A percentile compares a stretch with the other conserved stretches of the same genome.
Evolutionary conservation across 2,113 vertebrate genomes (phyloP).

Genomic region (Pelobates fuscus): DNA sequence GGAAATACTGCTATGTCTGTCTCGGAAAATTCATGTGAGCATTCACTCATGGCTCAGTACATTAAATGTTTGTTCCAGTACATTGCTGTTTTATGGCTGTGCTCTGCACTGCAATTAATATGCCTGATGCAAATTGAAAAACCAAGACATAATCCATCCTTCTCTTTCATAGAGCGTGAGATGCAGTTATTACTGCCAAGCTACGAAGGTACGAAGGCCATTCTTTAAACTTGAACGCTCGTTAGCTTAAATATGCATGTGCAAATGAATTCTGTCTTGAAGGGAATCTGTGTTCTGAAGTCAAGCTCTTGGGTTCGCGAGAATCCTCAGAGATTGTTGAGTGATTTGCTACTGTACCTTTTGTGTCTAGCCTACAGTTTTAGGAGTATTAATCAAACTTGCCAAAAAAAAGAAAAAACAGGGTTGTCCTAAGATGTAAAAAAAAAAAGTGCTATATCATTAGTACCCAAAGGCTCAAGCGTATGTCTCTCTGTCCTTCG

Average conservation of each 20-base stretch:
- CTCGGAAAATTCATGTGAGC: slow-evolving; percentile 44
- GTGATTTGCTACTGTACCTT: background rate
- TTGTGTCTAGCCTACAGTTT: background rate
- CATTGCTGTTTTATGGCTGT: slow-evolving; percentile 46
- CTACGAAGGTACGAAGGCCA: slow-evolving; percentile 11
- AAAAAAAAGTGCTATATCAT: too few species aligned
- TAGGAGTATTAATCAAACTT: background rate
- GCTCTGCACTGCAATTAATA: slow-evolving; percentile 47
- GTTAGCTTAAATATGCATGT: slow-evolving; percentile 37
- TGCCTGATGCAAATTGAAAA: slow-evolving; percentile 48
- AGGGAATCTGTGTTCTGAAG: background rate
- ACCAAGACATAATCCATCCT: slow-evolving; percentile 37
- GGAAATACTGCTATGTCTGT: slow-evolving; percentile 25
- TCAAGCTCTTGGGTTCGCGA: background rate
- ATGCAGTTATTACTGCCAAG: slow-evolving; percentile 41
- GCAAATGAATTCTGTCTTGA: slow-evolving; percentile 21
- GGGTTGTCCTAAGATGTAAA: background rate
- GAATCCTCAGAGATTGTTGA: background rate
- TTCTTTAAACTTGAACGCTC: slow-evolving; percentile 36
- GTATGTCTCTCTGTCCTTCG: too few species aligned
- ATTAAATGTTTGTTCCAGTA: slow-evolving; percentile 51
- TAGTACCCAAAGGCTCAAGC: too few species aligned
- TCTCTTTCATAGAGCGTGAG: slow-evolving; percentile 37
- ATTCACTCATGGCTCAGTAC: slow-evolving; percentile 48
- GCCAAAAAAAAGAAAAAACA: background rate